phyloP scores from a whole-genome alignment of 2,113 vertebrate species.

The Gymnorhina tibicen region DNA sequence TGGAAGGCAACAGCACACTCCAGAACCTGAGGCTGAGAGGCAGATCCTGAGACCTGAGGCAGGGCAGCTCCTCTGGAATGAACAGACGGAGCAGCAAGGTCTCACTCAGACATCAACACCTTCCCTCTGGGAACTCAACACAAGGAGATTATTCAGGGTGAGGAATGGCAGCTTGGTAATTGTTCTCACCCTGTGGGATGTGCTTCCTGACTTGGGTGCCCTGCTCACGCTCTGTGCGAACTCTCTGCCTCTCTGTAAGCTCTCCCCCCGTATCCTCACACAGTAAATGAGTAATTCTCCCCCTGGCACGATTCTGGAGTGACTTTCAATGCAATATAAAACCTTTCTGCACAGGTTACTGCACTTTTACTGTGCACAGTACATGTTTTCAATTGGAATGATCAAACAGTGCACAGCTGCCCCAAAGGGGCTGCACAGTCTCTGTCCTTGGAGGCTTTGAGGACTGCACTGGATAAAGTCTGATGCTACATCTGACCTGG shows the following conservation, averaged over 20 bases:
- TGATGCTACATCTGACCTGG: background rate
- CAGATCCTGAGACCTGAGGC: background rate
- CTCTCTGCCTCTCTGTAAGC: background rate
- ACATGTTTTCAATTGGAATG: background rate
- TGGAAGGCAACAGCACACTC: background rate
- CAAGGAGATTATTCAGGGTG: background rate
- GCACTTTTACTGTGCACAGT: background rate
- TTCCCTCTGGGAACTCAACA: background rate
- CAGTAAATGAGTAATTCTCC: background rate
- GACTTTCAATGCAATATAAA: background rate
- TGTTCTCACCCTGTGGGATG: background rate
- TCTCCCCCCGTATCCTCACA: background rate
- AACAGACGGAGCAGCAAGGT: background rate
- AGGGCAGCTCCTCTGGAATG: background rate
- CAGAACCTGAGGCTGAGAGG: background rate
- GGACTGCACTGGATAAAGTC: background rate
- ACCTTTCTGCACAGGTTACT: background rate
- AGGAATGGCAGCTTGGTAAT: background rate
- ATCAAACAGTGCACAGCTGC: background rate
- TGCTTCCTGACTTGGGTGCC: background rate
- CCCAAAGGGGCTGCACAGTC: background rate
- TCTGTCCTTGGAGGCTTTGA: background rate
- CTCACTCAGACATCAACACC: background rate
- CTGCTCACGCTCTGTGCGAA: background rate
- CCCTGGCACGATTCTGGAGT: background rate